phyloP scores from a whole-genome alignment of 1,140 invertebrate genomes.

The Gonioctena quinquepunctata region DNA sequence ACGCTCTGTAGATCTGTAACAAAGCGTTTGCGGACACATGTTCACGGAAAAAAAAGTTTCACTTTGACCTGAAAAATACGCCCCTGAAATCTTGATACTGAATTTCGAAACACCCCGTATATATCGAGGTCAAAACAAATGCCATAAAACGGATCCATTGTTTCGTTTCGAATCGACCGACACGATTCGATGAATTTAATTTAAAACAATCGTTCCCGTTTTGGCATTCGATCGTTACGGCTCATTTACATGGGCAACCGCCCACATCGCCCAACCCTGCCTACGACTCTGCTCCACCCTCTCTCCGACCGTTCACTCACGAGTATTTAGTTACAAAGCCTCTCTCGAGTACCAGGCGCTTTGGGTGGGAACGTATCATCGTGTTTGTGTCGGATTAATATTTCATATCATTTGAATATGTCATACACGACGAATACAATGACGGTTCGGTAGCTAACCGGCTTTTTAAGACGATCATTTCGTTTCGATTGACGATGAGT shows the following conservation, averaged over 20 bases:
- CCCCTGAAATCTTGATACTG: too few relatives aligned
- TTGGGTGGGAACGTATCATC: slow-evolving; percentile 10
- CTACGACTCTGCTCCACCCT: slow-evolving; percentile 9
- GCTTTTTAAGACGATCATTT: background rate
- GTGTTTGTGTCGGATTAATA: slow-evolving; percentile 13
- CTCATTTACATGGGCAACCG: background rate
- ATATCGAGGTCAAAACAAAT: too few relatives aligned
- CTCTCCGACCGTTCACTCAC: slow-evolving; percentile 34
- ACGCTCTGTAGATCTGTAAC: too few relatives aligned
- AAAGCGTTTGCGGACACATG: too few relatives aligned
- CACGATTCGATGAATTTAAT: background rate
- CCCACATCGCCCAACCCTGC: background rate
- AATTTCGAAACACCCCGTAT: too few relatives aligned
- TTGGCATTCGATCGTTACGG: background rate
- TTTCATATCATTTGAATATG: slow-evolving; percentile 14
- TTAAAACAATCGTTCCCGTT: background rate
- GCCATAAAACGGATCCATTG: too few relatives aligned
- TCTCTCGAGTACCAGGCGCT: slow-evolving; percentile 21
- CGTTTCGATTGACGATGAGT: too few relatives aligned
- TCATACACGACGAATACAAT: slow-evolving; percentile 4
- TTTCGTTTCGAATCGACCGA: background rate
- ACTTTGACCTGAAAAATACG: too few relatives aligned
- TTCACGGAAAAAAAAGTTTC: too few relatives aligned
- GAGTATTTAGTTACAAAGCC: slow-evolving; percentile 42
- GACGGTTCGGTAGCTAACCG: background rate